Evolutionary conservation across 2,888 invertebrate species (phyloP).

Genomic region (Dimorphilus gyrociliatus): DNA sequence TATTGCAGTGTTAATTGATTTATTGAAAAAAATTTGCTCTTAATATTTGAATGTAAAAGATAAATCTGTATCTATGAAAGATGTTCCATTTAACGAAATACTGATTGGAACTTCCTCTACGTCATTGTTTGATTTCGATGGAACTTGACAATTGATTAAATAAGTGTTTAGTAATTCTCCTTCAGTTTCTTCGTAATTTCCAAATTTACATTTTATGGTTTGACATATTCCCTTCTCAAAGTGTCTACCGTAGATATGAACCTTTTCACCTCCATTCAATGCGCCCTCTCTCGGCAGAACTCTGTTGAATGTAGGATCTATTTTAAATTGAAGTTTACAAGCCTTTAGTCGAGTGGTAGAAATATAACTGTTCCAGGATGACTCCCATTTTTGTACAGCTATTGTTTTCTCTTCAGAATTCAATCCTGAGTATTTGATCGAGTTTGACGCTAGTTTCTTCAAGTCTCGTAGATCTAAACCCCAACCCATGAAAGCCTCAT

Average conservation of each 20-base stretch:
- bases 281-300: conserved; percentile 10
- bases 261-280: conserved; percentile 5
- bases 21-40: no score
- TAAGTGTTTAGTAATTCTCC: conserved; percentile 6
- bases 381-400: conserved; percentile 11
- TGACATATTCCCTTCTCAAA: conserved; percentile 11
- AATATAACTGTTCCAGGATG: conserved; percentile 11
- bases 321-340: no score
- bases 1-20: no score
- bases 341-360: conserved; percentile 6
- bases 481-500: conserved; percentile 14
- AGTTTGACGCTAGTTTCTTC: conserved; percentile 12
- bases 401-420: conserved; percentile 5
- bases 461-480: conserved; percentile 13
- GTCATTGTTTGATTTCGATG: no score
- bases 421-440: conserved; percentile 12
- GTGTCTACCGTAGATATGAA: conserved; percentile 11
- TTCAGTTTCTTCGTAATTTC: background rate
- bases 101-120: no score
- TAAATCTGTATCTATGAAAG: no score
- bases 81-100: no score
- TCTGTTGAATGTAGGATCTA: conserved; percentile 2
- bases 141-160: conserved; percentile 9
- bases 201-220: conserved; percentile 8
- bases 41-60: no score